Conservation (phyloP, 2,113 vertebrate species). For the Triplophysa tibetana region DNA sequence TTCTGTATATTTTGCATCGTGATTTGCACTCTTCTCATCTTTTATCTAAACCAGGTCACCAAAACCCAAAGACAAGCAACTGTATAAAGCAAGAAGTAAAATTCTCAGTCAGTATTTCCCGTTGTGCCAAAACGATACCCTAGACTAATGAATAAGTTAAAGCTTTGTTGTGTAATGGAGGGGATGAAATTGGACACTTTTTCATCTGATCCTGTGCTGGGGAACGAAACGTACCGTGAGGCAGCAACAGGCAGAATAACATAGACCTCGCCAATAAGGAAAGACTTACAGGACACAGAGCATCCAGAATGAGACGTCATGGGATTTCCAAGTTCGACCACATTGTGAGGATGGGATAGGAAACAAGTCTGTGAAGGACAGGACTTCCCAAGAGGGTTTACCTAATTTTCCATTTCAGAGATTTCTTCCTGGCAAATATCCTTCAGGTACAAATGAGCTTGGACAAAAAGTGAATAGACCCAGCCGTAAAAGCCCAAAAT, state of each 20-base stretch:
- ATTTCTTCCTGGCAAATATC: conserved; percentile 15
- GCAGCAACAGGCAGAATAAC: conserved; percentile 19
- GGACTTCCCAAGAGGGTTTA: conserved; percentile 8
- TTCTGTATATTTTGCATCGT: background rate
- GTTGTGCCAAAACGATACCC: conserved; percentile 45
- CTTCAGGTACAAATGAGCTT: conserved; percentile 37
- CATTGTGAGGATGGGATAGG: conserved; percentile 7
- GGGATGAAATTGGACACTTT: conserved; percentile 68
- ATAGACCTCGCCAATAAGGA: background rate
- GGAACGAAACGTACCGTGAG: conserved; percentile 53
- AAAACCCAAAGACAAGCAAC: conserved; percentile 9
- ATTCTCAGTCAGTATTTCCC: conserved; percentile 26
- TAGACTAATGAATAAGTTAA: conserved; percentile 68
- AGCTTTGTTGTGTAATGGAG: conserved; percentile 56
- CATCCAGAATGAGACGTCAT: conserved; percentile 10
- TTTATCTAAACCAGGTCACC: conserved; percentile 10
- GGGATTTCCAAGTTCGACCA: conserved; percentile 9
- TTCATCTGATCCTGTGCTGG: conserved; percentile 69
- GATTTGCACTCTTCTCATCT: conserved; percentile 13
- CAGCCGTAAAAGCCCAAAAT: background rate
- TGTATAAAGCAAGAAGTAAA: background rate
- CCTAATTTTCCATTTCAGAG: conserved; percentile 33
- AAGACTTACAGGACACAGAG: conserved; percentile 17
- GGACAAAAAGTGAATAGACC: conserved; percentile 27
- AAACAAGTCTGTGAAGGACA: conserved; percentile 22